Conservation (phyloP, 2,113 vertebrate genomes). For the Siniperca chuatsi region DNA sequence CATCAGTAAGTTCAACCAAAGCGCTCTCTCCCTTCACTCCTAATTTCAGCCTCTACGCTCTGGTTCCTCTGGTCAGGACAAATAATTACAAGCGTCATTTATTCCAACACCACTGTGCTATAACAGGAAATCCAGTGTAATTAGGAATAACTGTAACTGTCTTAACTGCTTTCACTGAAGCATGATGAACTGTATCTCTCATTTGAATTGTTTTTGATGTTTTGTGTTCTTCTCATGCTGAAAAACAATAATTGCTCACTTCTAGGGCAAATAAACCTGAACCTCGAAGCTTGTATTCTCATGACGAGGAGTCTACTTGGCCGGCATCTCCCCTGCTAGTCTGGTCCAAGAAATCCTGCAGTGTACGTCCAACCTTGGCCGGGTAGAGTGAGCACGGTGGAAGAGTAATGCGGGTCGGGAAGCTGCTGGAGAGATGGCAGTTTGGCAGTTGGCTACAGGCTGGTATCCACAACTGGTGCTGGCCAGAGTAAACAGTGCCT, state of each 20-base stretch:
- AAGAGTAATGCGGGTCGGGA: constrained; percentile 4
- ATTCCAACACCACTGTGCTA: constrained; percentile 43
- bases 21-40: constrained; percentile 22
- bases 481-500: constrained; percentile 65
- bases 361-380: constrained; percentile 17
- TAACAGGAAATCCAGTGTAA: constrained; percentile 36
- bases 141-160: constrained; percentile 49
- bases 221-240: constrained; percentile 27
- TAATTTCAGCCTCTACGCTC: constrained; percentile 42
- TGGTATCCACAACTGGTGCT: constrained; percentile 42
- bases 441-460: constrained; percentile 54
- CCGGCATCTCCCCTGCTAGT: background rate
- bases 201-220: constrained; percentile 28
- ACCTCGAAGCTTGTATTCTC: background rate
- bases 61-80: constrained; percentile 53
- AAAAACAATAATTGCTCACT: constrained; percentile 11
- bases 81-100: constrained; percentile 57
- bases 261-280: constrained; percentile 39
- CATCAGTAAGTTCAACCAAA: constrained; percentile 29
- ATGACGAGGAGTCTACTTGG: constrained; percentile 1
- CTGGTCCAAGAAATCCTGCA: constrained; percentile 47
- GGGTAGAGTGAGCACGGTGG: constrained; percentile 12
- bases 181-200: constrained; percentile 20
- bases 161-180: constrained; percentile 56
- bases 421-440: constrained; percentile 46